Evolutionary conservation across 2,113 vertebrate species (phyloP).

Genomic region (Cepphus grylle): DNA sequence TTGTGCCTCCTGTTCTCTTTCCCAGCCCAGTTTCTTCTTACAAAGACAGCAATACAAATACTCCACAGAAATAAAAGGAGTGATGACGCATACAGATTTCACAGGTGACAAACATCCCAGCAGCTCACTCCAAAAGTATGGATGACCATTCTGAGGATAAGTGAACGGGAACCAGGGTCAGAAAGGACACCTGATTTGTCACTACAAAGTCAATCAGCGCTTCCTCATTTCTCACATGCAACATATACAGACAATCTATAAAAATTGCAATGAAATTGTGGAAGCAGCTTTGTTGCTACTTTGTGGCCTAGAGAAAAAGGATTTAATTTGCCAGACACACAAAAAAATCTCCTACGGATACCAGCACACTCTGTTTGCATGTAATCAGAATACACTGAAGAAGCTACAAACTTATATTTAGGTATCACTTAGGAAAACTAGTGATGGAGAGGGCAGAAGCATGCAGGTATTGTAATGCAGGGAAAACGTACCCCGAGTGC

Average conservation of each 20-base stretch:
- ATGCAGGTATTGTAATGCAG: background rate
- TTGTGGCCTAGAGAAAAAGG: background rate
- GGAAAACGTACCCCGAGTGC: background rate
- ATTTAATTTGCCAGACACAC: background rate
- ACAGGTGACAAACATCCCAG: background rate
- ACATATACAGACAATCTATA: background rate
- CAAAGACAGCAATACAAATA: background rate
- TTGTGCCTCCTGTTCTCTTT: background rate
- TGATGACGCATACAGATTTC: background rate
- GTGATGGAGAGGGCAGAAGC: background rate
- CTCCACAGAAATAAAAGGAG: background rate
- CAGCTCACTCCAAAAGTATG: background rate
- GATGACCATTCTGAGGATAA: background rate
- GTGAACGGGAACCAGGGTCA: background rate
- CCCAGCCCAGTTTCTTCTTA: background rate
- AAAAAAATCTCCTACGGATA: background rate
- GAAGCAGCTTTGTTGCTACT: background rate
- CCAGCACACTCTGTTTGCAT: background rate
- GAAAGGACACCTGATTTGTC: background rate
- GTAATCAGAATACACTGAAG: background rate
- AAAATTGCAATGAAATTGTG: background rate
- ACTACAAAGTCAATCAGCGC: background rate
- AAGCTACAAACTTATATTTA: background rate
- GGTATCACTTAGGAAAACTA: background rate
- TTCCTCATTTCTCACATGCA: background rate